Base-by-base conservation (phyloP, 1,140 invertebrate genomes). In the Anadara kagoshimensis region DNA sequence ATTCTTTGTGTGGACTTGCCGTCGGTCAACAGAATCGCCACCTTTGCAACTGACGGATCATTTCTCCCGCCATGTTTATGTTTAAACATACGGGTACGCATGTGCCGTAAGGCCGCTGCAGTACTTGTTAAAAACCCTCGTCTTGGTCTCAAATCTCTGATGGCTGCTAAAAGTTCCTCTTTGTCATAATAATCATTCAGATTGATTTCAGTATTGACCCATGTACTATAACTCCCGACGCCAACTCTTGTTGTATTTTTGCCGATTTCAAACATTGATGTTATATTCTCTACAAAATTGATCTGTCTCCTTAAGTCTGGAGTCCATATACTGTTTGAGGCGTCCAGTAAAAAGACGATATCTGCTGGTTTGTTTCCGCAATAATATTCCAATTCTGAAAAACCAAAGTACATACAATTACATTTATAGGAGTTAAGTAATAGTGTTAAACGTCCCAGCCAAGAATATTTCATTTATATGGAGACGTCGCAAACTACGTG, bases 331-430 rank as follows among this genome's bases (percentile, higher is more conserved):
- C 80, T 82, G 64, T 80, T 80, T 20, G 83, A 83, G 20, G 81
- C 70, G 57, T 86, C 84, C 45, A 86, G 64, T 20, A 86, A 26
- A 73, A 86, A 86, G 22, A 78, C 80, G 20, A 86, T 78, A 58
- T 86, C 84, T 1, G 84, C 83, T 10, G 84, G 83, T 24, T 78
- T 80, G 57, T 77, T 77, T n/a, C 79, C 78, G 41, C 83, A 85
- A 51, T 77, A 82, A 51, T 79, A 75, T 29, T 75, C 73, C 10
- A 59, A 54, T 22, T 41, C 69, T 71, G 61, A 43, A 71, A 71
- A 14, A 58, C n/a, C n/a, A n/a, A n/a, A n/a, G n/a, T n/a, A n/a
- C n/a, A n/a, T n/a, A n/a, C n/a, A n/a, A n/a, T n/a, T n/a, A n/a
- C n/a, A n/a, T n/a, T n/a, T n/a, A n/a, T n/a, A n/a, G n/a, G n/a